Evolutionary conservation across 2,888 invertebrate species (phyloP), one percentile per base, ranked within the genome.

Genomic region (Rhabditoides inermis): DNA sequence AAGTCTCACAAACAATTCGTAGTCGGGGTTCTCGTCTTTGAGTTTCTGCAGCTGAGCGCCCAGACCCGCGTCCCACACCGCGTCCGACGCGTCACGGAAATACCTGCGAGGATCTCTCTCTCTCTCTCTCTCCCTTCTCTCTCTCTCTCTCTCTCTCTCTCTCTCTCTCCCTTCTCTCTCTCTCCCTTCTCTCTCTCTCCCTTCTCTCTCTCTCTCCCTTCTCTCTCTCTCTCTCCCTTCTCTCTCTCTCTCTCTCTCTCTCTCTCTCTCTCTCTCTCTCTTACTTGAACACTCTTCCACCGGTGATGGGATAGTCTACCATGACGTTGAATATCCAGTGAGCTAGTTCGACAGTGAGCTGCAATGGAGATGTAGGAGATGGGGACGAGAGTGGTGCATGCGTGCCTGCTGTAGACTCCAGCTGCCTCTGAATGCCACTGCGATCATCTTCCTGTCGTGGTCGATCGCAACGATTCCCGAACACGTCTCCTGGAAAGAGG

Each of bases 311-410:
- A n/a, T 28, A 27, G 20, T 4, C 26, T 18, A 45, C 45, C 45
- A 40, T 55, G 56, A 52, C 51, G 51, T 56, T 56, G 56, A 56
- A 56, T 46, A 56, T 52, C 25, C 52, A 52, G 44, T 52, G 52
- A 28, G 56, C 52, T 46, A 32, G 5, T 15, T 32, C 26, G 51
- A 40, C 42, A 28, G 49, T 25, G 49, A 49, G 30, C 49, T 52
- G 49, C 7, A 46, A n/a, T n/a, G 52, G 49, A 49, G 30, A 47
- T 49, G 52, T 32, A 52, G 44, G 51, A 55, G 46, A 36, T 39
- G 40, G 22, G 18, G 18, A 18, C 22, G 40, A 20, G 18, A 39
- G 22, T 39, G 40, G 18, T 39, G 40, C 10, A 10, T 12, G 18
- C 20, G 15, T 12, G 32, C 32, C 10, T 10, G 12, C 20, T 20